Percentiles rank a stretch among this genome's conserved stretches.
Evolutionary conservation across 2,113 vertebrate genomes (phyloP).

Genomic region (Vulpes ferrilata): DNA sequence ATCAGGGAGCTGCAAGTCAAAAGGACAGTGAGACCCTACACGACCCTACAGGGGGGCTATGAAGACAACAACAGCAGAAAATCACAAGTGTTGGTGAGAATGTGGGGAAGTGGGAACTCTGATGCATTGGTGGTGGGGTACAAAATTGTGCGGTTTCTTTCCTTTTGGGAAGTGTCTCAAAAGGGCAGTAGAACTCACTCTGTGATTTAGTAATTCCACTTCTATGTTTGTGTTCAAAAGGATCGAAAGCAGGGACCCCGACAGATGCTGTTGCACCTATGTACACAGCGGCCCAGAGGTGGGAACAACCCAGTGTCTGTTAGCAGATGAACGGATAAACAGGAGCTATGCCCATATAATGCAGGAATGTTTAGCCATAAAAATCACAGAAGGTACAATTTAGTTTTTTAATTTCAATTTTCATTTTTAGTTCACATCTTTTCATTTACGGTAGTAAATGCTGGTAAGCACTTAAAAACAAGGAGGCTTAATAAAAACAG

Average conservation of each 20-base stretch:
- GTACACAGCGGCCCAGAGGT: not conserved
- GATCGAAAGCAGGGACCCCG: not conserved
- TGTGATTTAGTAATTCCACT: not conserved
- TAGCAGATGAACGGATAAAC: not conserved
- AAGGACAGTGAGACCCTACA: not conserved
- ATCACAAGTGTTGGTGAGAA: not conserved
- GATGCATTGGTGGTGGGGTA: not conserved
- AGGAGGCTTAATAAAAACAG: not conserved
- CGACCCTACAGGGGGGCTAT: not conserved
- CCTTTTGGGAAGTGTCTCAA: not conserved
- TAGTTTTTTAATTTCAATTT: not conserved
- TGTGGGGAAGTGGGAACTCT: not conserved
- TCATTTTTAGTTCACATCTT: conserved; percentile 88
- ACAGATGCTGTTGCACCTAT: not conserved
- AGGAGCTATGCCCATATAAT: not conserved
- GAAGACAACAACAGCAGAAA: not conserved
- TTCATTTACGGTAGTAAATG: not conserved
- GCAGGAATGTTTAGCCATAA: not conserved
- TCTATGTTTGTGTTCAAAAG: not conserved
- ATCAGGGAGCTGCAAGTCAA: not conserved
- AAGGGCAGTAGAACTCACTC: not conserved
- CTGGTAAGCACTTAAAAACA: conserved; percentile 7
- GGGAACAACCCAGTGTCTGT: not conserved
- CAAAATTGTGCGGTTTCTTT: not conserved
- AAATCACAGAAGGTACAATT: not conserved